Evolutionary conservation across 2,888 invertebrate species (phyloP).

Genomic region (Drosophila cracens): DNA sequence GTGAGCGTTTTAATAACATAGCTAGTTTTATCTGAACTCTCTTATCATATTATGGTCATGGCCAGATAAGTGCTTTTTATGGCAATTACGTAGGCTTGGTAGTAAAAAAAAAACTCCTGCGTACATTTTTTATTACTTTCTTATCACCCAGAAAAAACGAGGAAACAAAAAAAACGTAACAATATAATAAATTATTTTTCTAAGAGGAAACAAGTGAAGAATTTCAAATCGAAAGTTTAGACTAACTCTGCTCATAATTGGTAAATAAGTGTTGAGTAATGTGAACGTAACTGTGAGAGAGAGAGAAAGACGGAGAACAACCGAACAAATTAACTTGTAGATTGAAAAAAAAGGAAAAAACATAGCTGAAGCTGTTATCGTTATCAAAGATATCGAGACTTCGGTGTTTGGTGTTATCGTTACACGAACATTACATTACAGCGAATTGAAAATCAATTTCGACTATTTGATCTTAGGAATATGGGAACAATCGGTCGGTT

Average conservation of each 20-base stretch:
- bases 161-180: not conserved
- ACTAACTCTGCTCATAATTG: not conserved
- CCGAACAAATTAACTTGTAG: constrained; percentile 26
- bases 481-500: not conserved
- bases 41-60: constrained; percentile 43
- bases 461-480: not conserved
- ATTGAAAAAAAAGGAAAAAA: not conserved
- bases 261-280: not conserved
- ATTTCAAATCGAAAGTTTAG: not conserved
- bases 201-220: not conserved
- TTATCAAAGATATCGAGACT: constrained; percentile 37
- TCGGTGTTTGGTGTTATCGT: constrained; percentile 32
- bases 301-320: not conserved
- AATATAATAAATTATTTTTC: constrained; percentile 22
- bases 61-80: constrained; percentile 18
- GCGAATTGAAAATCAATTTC: not conserved
- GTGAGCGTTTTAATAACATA: constrained; percentile 26
- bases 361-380: constrained; percentile 27
- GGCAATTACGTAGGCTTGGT: constrained; percentile 36
- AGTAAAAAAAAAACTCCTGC: constrained; percentile 16
- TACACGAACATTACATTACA: constrained; percentile 16
- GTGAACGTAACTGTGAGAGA: not conserved
- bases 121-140: constrained; percentile 12
- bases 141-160: constrained; percentile 15
- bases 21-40: constrained; percentile 29